Evolutionary conservation across 2,797 vertebrate genomes (phyloP), one percentile per base, ranked within the genome.

Genomic region (Sylvilagus floridanus): DNA sequence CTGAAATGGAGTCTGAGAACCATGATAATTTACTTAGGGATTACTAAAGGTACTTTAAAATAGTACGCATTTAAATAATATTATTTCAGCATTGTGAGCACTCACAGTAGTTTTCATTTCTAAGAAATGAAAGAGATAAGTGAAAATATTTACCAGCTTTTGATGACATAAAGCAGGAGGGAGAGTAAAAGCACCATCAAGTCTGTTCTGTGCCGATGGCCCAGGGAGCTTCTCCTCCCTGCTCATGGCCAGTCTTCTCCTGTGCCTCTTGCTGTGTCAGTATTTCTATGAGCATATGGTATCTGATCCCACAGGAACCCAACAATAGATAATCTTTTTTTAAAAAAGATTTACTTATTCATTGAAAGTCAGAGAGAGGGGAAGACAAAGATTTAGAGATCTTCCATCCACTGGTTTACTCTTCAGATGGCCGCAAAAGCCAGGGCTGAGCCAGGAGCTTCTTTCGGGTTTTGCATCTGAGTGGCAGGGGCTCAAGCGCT

Each of bases 251-350:
- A 50, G 42, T 24, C 57, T 50, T 32, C 30, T 76, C 14, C 10
- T 21, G 0, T 54, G 37, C 24, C n/a, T 68, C 12, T 6, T 69
- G 11, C 0, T 26, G 1, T 17, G 8, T 8, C 28, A 35, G 0
- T 19, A 30, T 26, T n/a, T 77, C 68, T 24, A 32, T 60, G 19
- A 26, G 1, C 62, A 71, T 81, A 42, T 42, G 22, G 21, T 22
- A 32, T 71, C 8, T 28, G 6, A 54, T 32, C 3, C 65, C 26
- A 24, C 24, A 47, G 47, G 21, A 19, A 62, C 5, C 6, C 37
- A 5, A 22, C 1, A 42, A 42, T 42, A 42, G 42, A 9, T 42
- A 42, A 42, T 42, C 42, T 42, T 42, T 42, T 42, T 42, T 42
- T 7, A 42, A 42, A 42, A 42, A 42, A 42, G 42, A 42, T 6